phyloP scores from a whole-genome alignment of 2,113 vertebrate species.

The Pseudois nayaur region DNA sequence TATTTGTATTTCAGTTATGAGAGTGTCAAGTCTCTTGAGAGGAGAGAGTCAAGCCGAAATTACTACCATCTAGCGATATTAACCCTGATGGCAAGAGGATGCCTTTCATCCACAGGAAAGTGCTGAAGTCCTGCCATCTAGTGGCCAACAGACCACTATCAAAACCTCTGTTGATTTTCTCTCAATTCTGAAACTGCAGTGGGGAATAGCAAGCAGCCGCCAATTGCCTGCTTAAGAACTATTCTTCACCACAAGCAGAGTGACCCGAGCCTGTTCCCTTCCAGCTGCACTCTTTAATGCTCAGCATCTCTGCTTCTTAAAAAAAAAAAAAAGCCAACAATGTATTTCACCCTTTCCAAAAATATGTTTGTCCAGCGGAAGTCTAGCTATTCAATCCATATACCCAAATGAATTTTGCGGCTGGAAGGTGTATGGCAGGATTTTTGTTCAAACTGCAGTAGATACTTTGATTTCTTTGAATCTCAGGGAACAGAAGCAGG shows the following conservation, averaged over 20 bases:
- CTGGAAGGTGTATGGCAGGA: not conserved
- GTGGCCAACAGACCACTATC: slow-evolving; percentile 56
- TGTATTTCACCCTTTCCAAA: not conserved
- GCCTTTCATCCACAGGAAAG: not conserved
- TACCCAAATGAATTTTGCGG: not conserved
- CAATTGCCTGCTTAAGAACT: not conserved
- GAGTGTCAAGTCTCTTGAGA: not conserved
- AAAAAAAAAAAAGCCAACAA: not conserved
- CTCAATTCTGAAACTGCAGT: rapidly evolving
- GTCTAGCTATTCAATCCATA: not conserved
- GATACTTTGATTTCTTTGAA: not conserved
- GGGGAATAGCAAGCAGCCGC: not conserved
- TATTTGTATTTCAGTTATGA: slow-evolving; percentile 34
- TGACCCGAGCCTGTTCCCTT: not conserved
- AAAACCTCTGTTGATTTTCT: not conserved
- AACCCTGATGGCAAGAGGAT: rapidly evolving
- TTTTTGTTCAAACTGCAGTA: not conserved
- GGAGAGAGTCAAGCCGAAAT: not conserved
- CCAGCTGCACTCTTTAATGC: not conserved
- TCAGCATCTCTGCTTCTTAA: not conserved
- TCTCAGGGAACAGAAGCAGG: not conserved
- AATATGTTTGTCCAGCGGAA: not conserved
- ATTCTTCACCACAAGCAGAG: not conserved
- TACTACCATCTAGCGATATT: not conserved
- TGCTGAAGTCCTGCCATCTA: slow-evolving; percentile 69